Evolutionary conservation across 92 coral and sea anemone genomes (phyloP).

Genomic region (Umimayanthus chanpuru): DNA sequence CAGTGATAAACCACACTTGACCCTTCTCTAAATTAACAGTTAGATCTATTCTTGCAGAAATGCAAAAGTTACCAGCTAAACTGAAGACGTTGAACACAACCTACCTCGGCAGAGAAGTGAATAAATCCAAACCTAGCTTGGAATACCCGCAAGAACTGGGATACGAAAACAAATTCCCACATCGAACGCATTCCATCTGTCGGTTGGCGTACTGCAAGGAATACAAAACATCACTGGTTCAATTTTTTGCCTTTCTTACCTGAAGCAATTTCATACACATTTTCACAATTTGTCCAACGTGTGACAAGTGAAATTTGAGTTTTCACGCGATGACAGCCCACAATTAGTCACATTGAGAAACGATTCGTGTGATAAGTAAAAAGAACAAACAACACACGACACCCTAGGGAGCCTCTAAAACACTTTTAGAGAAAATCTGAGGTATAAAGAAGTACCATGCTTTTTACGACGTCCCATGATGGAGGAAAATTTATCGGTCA

Average conservation of each 20-base stretch:
- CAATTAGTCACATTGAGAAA: constrained; percentile 92
- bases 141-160: constrained; percentile 96
- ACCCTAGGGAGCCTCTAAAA: constrained; percentile 47
- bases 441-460: constrained; percentile 63
- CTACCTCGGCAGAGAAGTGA: constrained; percentile 81
- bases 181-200: constrained; percentile 90
- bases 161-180: constrained; percentile 97
- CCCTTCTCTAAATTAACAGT: neutral
- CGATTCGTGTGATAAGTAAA: constrained; percentile 78
- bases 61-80: constrained; percentile 2
- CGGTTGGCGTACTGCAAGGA: constrained; percentile 73
- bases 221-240: constrained; percentile 53
- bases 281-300: constrained; percentile 70
- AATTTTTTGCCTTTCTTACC: constrained; percentile 21
- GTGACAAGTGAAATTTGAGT: constrained; percentile 96
- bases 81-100: constrained; percentile 27
- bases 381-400: constrained; percentile 57
- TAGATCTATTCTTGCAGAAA: neutral
- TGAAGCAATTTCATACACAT: constrained; percentile 45
- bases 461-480: constrained; percentile 88
- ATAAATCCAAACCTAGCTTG: constrained; percentile 90
- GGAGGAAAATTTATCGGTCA: constrained; percentile 63
- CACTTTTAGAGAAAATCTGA: constrained; percentile 28
- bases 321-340: constrained; percentile 97
- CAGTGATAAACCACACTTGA: constrained; percentile 12